Base-by-base conservation (phyloP, 1,140 invertebrate genomes). In the Aleiodes sp. region DNA sequence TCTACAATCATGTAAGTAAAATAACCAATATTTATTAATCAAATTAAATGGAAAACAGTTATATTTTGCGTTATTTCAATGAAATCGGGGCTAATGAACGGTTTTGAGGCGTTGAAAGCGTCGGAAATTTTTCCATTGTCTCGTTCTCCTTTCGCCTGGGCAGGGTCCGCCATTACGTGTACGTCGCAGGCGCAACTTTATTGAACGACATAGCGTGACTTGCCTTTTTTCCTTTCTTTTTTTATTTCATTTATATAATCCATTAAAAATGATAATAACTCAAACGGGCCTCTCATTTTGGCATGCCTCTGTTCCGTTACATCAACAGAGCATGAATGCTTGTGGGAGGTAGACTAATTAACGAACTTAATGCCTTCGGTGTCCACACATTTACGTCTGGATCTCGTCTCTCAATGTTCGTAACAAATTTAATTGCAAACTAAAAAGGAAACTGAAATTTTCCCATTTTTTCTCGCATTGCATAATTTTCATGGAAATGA, bases 331-430 rank as follows among this genome's bases (percentile, higher is more conserved):
- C 89, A 90, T 92, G 89, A 91, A 90, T 91, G 90, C 90, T 90
- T 87, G 86, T 91, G 87, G 77, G 89, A 91, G 91, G 90, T 83
- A 91, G 69, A 92, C 78, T 75, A 89, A 85, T 79, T 52, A 66
- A 83, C 83, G 87, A 87, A 88, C 84, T 81, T 88, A 84, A 90
- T 90, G 90, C 91, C 91, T 92, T 92, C 90, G 90, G 90, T 91
- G 89, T 91, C 88, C 90, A 92, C 89, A 90, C 89, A 73, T 75
- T 81, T 80, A 52, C 88, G 89, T 89, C 89, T 91, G 89, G 88
- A 90, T 88, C 86, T 52, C 89, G 89, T 89, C 88, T 90, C 90
- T 91, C 90, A 87, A 87, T 86, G 87, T 90, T 88, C 88, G 88
- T 89, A 67, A 91, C 89, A 91, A 59, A 62, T 67, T 33, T 56